Evolutionary conservation across 2,797 vertebrate species (phyloP).

Genomic region (Hipposideros larvatus): DNA sequence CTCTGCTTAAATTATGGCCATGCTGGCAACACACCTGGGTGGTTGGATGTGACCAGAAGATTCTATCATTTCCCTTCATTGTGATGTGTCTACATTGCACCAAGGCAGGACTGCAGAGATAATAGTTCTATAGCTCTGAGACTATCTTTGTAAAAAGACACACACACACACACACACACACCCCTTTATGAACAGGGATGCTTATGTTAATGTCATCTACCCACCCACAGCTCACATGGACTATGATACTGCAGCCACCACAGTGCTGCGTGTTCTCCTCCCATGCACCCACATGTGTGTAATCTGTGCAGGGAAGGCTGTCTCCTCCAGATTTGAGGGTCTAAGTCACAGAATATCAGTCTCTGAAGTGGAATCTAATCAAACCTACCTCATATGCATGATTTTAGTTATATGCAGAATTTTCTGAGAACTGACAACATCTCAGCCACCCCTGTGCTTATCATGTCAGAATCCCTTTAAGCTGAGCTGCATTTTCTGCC

Average conservation of each 20-base stretch:
- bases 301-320: neutral
- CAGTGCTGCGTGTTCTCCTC: neutral
- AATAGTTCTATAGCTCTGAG: neutral
- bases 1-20: neutral
- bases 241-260: neutral
- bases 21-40: neutral
- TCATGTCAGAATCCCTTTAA: neutral
- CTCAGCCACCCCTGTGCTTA: neutral
- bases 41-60: conserved; percentile 2
- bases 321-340: neutral
- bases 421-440: neutral
- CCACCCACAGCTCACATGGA: neutral
- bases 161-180: accelerated
- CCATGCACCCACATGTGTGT: neutral
- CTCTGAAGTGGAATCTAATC: conserved; percentile 5
- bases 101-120: neutral
- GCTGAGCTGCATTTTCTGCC: neutral
- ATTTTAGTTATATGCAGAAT: neutral
- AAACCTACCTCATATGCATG: neutral
- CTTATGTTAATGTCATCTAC: neutral
- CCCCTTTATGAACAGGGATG: neutral
- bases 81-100: neutral
- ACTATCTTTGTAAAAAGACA: neutral
- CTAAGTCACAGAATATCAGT: neutral
- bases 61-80: conserved; percentile 2